A percentile compares a stretch with the other conserved stretches of the same genome.
phyloP scores from a whole-genome alignment of 2,888 invertebrate genomes.

The Leptogaster cylindrica region DNA sequence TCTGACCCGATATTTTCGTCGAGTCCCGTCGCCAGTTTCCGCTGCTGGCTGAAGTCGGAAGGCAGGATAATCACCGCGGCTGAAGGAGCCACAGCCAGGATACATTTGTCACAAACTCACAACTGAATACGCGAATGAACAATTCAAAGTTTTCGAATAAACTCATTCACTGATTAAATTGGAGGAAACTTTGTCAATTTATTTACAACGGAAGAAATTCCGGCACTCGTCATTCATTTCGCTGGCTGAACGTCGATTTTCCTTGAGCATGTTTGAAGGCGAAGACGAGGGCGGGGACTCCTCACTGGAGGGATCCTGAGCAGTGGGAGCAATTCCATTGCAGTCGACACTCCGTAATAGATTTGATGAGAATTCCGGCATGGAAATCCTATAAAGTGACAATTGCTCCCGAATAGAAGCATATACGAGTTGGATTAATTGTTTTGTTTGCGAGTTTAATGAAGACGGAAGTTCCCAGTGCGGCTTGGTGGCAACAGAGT shows the following conservation, averaged over 20 bases:
- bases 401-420: neutral
- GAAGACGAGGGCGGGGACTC: neutral
- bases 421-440: constrained; percentile 9
- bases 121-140: neutral
- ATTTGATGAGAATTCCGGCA: neutral
- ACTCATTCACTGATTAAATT: constrained; percentile 29
- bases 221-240: constrained; percentile 5
- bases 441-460: constrained; percentile 17
- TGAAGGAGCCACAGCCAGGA: neutral
- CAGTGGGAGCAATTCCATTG: neutral
- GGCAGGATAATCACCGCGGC: neutral
- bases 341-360: constrained; percentile 11
- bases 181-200: constrained; percentile 34
- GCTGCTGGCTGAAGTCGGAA: neutral
- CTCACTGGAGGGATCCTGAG: neutral
- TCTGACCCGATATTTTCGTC: neutral
- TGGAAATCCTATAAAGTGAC: constrained; percentile 8
- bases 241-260: constrained; percentile 8
- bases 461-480: too few species aligned
- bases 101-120: constrained; percentile 29
- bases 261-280: neutral
- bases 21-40: too few species aligned
- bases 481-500: too few species aligned
- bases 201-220: constrained; percentile 9
- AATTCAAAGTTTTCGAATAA: constrained; percentile 27